Base-by-base conservation (phyloP, 2,888 invertebrate species). In the Cistogaster globosa region DNA sequence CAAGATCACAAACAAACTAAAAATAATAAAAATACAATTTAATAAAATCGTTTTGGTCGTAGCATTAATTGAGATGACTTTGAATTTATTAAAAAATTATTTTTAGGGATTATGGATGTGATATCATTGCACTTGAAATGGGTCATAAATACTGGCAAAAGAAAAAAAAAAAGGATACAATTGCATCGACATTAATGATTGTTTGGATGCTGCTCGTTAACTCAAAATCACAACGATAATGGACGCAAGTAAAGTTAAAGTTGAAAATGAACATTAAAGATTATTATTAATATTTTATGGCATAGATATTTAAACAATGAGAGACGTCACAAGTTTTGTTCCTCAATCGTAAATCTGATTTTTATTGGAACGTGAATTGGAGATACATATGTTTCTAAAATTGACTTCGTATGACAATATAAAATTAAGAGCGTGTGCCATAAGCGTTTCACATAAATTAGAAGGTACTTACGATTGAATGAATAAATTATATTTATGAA, bases 261-360 rank as follows among this genome's bases (percentile, higher is more conserved):
- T 68, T 53, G 38, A 88, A 87, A 87, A 88, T 83, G 82, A 62
- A 76, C 87, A 88, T 91, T 90, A 91, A 53, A 90, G 89, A 90
- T 91, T 90, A 90, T 90, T 91, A 72, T 79, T 79, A 72, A 51
- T 48, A 89, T 90, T 90, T 91, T 91, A 91, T 90, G 90, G 85
- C 88, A 77, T 20, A 78, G 45, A 62, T 76, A 78, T 55, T 72
- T 86, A 60, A 36, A 69, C 76, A 83, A 58, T 86, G 86, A 76
- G 80, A 86, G 78, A 86, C 87, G 84, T 86, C 86, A 86, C 71
- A 77, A 76, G 58, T 79, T 45, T 51, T 72, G 63, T 69, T 81
- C 72, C 72, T 81, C 84, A 69, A 78, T 84, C 76, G 48, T 18
- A 18, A 22, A n/a, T n/a, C n/a, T n/a, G n/a, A n/a, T n/a, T n/a